Evolutionary conservation across 1,140 invertebrate genomes (phyloP).

Genomic region (Halesus radiatus): DNA sequence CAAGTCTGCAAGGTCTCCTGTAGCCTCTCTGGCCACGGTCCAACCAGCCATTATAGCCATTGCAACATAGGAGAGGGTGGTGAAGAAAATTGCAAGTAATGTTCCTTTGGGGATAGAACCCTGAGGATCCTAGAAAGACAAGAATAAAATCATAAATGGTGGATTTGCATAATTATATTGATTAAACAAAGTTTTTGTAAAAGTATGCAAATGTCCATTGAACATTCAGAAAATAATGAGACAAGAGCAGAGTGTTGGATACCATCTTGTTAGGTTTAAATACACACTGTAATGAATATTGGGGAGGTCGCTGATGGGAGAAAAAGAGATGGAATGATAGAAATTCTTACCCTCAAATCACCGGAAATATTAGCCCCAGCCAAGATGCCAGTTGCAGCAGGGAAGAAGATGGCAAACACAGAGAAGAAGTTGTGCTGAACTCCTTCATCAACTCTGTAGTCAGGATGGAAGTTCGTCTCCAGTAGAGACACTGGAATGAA

Average conservation of each 20-base stretch:
- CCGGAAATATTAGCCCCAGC: constrained; percentile 96
- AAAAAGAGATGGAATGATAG: too few species aligned
- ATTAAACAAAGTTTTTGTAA: too few species aligned
- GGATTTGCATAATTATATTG: too few species aligned
- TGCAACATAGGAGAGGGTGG: constrained; percentile 85
- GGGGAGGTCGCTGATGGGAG: too few species aligned
- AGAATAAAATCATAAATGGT: not conserved
- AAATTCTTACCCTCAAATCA: constrained; percentile 80
- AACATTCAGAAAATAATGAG: too few species aligned
- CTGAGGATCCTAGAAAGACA: constrained; percentile 85
- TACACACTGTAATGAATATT: too few species aligned
- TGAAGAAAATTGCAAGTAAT: constrained; percentile 87
- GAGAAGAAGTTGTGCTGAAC: constrained; percentile 91
- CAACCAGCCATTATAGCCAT: constrained; percentile 86
- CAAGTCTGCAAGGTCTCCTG: constrained; percentile 75
- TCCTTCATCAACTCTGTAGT: constrained; percentile 80
- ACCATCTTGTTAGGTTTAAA: too few species aligned
- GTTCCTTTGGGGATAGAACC: constrained; percentile 93
- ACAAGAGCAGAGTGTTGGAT: too few species aligned
- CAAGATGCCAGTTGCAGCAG: constrained; percentile 95
- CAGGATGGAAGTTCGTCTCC: constrained; percentile 79
- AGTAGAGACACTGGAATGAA: constrained; percentile 78
- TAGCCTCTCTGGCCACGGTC: constrained; percentile 82
- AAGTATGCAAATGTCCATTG: too few species aligned
- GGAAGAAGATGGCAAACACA: constrained; percentile 97